phyloP scores from a whole-genome alignment of 2,113 vertebrate genomes.

The Pardalotus punctatus region DNA sequence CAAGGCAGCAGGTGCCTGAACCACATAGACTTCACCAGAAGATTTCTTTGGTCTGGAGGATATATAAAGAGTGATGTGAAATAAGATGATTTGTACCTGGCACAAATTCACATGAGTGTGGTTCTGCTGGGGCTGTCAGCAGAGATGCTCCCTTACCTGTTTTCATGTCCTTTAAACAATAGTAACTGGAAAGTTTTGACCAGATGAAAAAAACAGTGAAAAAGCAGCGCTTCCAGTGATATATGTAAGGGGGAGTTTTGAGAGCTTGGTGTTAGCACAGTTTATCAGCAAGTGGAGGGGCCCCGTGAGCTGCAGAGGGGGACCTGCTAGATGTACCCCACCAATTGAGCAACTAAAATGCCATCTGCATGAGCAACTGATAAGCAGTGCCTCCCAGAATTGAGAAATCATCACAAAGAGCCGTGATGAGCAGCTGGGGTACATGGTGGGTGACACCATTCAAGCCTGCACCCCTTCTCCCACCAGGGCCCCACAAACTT shows the following conservation, averaged over 20 bases:
- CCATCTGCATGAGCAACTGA: neutral
- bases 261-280: neutral
- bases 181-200: neutral
- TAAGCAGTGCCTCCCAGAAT: neutral
- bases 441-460: fast-evolving
- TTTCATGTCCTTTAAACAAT: neutral
- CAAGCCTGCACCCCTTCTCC: neutral
- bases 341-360: neutral
- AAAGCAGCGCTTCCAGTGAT: neutral
- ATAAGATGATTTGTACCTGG: neutral
- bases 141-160: neutral
- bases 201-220: neutral
- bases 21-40: neutral
- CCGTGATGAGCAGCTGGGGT: neutral
- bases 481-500: neutral
- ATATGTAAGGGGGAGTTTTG: neutral
- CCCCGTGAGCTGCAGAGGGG: neutral
- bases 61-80: neutral
- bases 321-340: neutral
- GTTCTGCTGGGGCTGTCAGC: neutral
- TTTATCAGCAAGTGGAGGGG: neutral
- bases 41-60: neutral
- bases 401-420: neutral
- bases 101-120: neutral
- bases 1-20: neutral